Evolutionary conservation across 1,140 invertebrate genomes (phyloP), one percentile per base, ranked within the genome.

Genomic region (Hermetia illucens): DNA sequence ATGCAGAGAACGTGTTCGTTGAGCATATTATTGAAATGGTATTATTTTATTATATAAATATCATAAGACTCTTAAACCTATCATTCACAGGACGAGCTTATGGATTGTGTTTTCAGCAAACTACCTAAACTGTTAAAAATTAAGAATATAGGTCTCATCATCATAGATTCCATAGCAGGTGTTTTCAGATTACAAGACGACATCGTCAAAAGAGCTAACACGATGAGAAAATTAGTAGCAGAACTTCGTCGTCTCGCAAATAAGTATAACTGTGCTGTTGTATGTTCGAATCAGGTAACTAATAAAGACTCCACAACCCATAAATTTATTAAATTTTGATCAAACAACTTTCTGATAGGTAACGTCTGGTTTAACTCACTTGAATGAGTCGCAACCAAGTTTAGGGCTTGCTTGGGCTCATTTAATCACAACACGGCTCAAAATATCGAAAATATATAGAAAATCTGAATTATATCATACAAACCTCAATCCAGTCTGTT

Each of bases 91-190:
- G 66, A 68, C 13, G 61, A 64, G 32, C 50, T 84, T 18, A 62
- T 72, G 25, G 44, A 59, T 9, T 81, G 75, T 50, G 46, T 83
- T 2, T 48, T 47, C 3, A 51, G 61, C 31, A 65, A 66, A 38
- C 49, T 83, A 32, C 59, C 61, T 4, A 17, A 48, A 13, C 44
- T 74, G 21, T 43, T 80, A 39, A 45, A 51, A n/a, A 50, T 43
- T 30, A 50, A 62, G 29, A 61, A 63, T 42, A 69, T 84, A 34
- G 74, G 74, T 4, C 50, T 85, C 13, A 60, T 86, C 36, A 53
- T 87, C 3, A 66, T 87, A 15, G 82, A 87, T 53, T 84, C 82
- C 3, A 74, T 87, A 40, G 78, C 80, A 15, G 79, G 75, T 3
- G 56, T 79, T 20, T 83, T 79, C 52, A 66, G 80, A 21, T 63